phyloP scores from a whole-genome alignment of 2,113 vertebrate genomes.

The Gymnobelideus leadbeateri region DNA sequence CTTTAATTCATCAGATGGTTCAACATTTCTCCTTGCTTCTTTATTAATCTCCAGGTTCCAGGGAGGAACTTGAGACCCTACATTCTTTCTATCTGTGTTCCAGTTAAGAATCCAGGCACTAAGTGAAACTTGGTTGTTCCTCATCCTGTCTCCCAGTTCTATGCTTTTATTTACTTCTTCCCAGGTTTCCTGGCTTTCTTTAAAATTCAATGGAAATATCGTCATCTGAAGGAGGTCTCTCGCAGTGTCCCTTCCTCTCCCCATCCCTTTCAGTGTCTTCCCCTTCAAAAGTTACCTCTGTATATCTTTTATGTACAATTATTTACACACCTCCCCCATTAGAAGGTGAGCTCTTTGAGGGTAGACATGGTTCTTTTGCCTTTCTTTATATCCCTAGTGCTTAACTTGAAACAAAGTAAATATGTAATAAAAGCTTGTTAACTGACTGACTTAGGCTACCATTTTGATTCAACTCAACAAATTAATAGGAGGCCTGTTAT shows the following conservation, averaged over 20 bases:
- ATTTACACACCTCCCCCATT: not conserved
- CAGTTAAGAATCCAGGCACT: not conserved
- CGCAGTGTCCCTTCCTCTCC: not conserved
- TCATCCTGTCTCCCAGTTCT: not conserved
- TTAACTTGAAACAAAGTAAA: not conserved
- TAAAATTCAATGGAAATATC: not conserved
- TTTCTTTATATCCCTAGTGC: not conserved
- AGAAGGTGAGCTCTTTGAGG: not conserved
- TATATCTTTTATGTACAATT: not conserved
- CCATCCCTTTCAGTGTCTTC: not conserved
- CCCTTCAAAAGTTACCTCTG: not conserved
- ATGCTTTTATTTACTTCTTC: not conserved
- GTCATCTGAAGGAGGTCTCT: not conserved
- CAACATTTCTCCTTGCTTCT: constrained; percentile 17
- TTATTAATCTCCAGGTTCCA: not conserved
- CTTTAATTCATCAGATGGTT: not conserved
- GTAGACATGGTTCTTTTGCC: not conserved
- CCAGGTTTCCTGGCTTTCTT: not conserved
- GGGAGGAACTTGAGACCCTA: not conserved
- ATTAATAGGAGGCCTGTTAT: not conserved
- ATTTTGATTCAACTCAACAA: not conserved
- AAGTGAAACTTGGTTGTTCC: not conserved
- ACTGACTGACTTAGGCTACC: not conserved
- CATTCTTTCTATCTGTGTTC: not conserved
- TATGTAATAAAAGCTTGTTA: not conserved